A percentile compares a stretch with the other conserved stretches of the same genome.
Evolutionary conservation across 2,113 vertebrate species (phyloP).

Genomic region (Sapajus apella): DNA sequence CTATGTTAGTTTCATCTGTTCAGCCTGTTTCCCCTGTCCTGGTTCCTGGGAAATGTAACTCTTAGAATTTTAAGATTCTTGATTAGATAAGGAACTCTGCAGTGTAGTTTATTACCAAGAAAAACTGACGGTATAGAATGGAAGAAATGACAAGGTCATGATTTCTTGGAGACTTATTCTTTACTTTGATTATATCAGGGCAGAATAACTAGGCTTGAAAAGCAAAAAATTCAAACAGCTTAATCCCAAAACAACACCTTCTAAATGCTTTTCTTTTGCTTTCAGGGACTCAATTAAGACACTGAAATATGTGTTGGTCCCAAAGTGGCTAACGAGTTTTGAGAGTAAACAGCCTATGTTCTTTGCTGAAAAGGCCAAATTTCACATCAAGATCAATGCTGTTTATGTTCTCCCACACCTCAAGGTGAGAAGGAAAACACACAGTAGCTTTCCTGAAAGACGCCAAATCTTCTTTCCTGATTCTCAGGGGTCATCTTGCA

Average conservation of each 20-base stretch:
- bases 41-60: neutral
- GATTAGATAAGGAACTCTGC: neutral
- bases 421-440: slow-evolving; percentile 8
- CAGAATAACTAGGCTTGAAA: neutral
- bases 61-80: neutral
- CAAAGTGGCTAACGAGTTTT: neutral
- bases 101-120: neutral
- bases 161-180: neutral
- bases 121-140: neutral
- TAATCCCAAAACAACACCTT: neutral
- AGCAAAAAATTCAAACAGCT: neutral
- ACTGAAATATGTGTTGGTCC: neutral
- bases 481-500: neutral
- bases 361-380: neutral
- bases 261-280: neutral
- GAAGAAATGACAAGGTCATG: neutral
- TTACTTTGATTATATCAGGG: neutral
- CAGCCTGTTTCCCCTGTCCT: neutral
- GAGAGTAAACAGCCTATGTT: neutral
- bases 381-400: neutral
- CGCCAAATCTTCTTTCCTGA: neutral
- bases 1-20: neutral
- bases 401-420: neutral
- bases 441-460: neutral
- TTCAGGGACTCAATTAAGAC: neutral